Evolutionary conservation across 2,797 vertebrate genomes (phyloP), one percentile per base, ranked within the genome.

Genomic region (Balearica regulorum): DNA sequence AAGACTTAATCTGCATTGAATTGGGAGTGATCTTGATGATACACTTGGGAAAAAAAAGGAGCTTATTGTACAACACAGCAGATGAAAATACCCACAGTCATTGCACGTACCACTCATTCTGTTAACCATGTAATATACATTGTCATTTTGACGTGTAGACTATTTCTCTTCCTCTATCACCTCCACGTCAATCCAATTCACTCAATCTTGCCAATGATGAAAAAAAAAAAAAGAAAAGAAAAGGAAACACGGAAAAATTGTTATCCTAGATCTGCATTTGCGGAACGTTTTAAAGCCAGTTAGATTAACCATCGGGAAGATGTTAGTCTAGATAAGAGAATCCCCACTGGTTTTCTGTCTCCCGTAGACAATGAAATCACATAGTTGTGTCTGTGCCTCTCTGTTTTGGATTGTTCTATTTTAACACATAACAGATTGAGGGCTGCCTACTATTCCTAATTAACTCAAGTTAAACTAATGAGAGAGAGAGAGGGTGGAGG

Each of bases 321-420:
- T 98, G 97, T 97, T 98, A 98, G 96, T 97, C 98, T 97, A 98
- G 98, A 98, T 98, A 98, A 98, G 95, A 84, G 97, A 97, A 97
- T 96, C 97, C 98, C 98, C 97, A 98, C 98, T 98, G 98, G 88
- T 97, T 98, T 97, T 95, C 98, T 98, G 98, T 98, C 98, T 98
- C 98, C 97, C 93, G 55, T 85, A 98, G 97, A 99, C 98, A 99
- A 98, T 98, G 97, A 97, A 97, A 98, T 97, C 97, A 97, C 95
- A 97, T 98, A 98, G 98, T 97, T 98, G 93, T 94, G 98, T 98
- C 98, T 98, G 97, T 96, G 94, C 68, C 89, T 97, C 92, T 98
- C 95, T 97, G 96, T 98, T 98, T 98, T 97, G 97, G 96, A 95
- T 97, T 98, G 66, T 97, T 97, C 96, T 96, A 85, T 95, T 97